Conservation (phyloP, 92 coral and sea anemone species). For the Umimayanthus kanabou region DNA sequence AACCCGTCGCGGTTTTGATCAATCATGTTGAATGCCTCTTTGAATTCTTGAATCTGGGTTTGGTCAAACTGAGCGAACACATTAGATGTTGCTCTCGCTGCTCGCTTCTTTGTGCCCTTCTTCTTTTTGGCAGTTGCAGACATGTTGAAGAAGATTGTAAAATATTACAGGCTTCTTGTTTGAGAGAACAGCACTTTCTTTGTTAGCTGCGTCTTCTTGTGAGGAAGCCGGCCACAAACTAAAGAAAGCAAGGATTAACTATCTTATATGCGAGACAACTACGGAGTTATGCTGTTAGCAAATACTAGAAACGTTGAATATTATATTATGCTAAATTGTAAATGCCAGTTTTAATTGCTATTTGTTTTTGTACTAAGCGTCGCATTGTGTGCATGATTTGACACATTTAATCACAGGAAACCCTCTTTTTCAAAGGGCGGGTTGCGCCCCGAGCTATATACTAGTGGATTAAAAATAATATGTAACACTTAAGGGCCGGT, state of each 20-base stretch:
- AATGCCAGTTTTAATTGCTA: neutral
- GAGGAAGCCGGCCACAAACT: neutral
- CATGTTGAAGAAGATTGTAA: conserved; percentile 6
- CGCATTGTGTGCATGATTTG: neutral
- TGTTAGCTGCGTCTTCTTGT: neutral
- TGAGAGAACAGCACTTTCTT: neutral
- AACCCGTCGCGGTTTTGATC: conserved; percentile 98
- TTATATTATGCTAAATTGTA: conserved; percentile 1
- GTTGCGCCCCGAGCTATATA: too few relatives aligned
- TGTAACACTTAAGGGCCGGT: too few relatives aligned
- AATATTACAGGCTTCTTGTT: neutral
- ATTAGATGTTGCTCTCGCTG: conserved; percentile 93
- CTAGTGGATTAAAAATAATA: too few relatives aligned
- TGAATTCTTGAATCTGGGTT: conserved; percentile 96
- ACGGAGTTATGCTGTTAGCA: conserved; percentile 14
- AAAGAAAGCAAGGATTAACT: neutral
- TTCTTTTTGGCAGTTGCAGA: conserved; percentile 77
- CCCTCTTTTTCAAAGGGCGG: neutral
- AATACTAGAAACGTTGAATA: neutral
- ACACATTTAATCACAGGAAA: neutral
- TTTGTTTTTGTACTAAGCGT: conserved; percentile 10
- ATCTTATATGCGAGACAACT: neutral
- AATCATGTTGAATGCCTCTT: conserved; percentile 98
- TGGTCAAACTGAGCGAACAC: conserved; percentile 99
- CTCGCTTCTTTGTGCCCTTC: conserved; percentile 90